Evolutionary conservation across 2,797 vertebrate genomes (phyloP).

Genomic region (Calcarius lapponicus): DNA sequence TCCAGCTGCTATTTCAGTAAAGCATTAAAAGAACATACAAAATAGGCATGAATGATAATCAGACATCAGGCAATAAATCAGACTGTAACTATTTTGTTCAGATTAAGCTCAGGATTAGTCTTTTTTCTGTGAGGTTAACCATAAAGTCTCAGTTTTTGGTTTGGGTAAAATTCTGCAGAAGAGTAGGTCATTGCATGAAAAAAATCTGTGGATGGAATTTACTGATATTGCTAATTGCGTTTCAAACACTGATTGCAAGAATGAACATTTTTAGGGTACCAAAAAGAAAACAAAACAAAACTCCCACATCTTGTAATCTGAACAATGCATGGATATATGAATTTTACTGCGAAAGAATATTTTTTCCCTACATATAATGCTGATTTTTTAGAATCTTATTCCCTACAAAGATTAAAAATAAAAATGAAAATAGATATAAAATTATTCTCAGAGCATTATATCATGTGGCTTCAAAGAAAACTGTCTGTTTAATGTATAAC

Average conservation of each 20-base stretch:
- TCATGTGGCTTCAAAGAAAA: background rate
- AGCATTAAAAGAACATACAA: background rate
- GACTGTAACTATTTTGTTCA: background rate
- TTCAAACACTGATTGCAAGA: background rate
- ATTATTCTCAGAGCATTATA: background rate
- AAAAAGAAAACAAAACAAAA: background rate
- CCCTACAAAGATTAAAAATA: background rate
- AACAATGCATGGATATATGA: accelerated
- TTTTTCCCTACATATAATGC: no score
- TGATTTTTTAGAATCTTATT: background rate
- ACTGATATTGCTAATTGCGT: background rate
- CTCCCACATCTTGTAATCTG: background rate
- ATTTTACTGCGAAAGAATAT: background rate
- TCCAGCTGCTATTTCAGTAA: background rate
- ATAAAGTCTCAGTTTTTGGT: background rate
- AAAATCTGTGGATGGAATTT: background rate
- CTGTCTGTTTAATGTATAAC: accelerated
- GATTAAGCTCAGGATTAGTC: background rate
- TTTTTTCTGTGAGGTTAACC: background rate
- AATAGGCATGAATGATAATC: background rate
- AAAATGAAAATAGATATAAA: background rate
- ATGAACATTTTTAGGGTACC: accelerated
- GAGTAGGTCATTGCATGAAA: background rate
- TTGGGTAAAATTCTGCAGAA: background rate
- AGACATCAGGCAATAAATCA: background rate